Conservation (phyloP, 2,113 vertebrate genomes). For the Xiphophorus maculatus region DNA sequence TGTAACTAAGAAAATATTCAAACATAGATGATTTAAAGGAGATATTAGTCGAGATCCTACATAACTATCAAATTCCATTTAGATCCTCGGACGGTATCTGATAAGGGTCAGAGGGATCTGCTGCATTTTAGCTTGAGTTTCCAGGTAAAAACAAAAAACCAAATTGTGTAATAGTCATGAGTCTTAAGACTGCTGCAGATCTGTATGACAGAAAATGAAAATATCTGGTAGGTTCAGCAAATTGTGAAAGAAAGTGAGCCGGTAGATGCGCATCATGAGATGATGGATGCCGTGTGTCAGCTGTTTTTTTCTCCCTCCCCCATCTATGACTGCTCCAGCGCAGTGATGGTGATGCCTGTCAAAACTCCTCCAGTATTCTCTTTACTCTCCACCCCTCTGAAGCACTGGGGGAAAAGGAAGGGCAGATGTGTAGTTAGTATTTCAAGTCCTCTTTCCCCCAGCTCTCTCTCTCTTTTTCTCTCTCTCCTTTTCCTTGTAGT, state of each 20-base stretch:
- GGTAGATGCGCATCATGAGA: conserved; percentile 17
- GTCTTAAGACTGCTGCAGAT: conserved; percentile 1
- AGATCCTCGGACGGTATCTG: background rate
- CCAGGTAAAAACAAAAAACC: background rate
- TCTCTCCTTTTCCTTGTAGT: conserved; percentile 52
- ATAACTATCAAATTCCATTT: too few relatives aligned
- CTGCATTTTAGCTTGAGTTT: conserved; percentile 14
- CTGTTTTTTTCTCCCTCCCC: conserved; percentile 4
- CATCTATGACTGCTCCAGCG: conserved; percentile 23
- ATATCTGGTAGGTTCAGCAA: conserved; percentile 11
- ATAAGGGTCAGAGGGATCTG: background rate
- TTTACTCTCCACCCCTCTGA: conserved; percentile 29
- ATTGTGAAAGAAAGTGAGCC: conserved; percentile 18
- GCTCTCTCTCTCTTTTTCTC: conserved; percentile 25
- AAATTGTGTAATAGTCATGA: background rate
- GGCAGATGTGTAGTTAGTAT: conserved; percentile 66
- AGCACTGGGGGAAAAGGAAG: conserved; percentile 53
- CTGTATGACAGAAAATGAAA: conserved; percentile 12
- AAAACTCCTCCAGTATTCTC: conserved; percentile 36
- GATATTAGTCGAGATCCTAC: too few relatives aligned
- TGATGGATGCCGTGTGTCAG: conserved; percentile 54
- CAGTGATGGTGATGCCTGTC: conserved; percentile 54
- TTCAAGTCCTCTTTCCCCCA: conserved; percentile 49
- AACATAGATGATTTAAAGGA: background rate
- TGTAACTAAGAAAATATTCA: background rate